Conservation (phyloP, 2,888 invertebrate genomes). For the Arge pagana region DNA sequence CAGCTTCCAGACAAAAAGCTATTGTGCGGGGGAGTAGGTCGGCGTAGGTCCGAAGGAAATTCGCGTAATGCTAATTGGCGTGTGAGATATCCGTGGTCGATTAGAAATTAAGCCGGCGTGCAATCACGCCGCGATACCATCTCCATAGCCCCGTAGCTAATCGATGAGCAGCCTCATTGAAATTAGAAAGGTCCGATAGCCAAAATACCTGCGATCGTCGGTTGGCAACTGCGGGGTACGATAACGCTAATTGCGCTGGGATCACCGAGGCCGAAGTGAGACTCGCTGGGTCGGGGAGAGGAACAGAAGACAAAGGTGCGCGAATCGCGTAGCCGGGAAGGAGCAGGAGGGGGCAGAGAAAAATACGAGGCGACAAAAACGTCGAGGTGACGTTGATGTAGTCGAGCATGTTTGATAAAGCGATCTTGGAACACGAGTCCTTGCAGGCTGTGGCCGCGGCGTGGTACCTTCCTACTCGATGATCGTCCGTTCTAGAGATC, state of each 20-base stretch:
- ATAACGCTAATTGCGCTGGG: too few relatives aligned
- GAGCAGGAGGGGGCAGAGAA: neutral
- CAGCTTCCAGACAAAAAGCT: too few relatives aligned
- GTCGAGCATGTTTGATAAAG: slow-evolving; percentile 33
- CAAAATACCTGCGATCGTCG: too few relatives aligned
- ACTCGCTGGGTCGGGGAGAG: too few relatives aligned
- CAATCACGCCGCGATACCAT: slow-evolving; percentile 5
- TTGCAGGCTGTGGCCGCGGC: neutral
- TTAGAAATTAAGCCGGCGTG: neutral
- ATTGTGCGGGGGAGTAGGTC: too few relatives aligned
- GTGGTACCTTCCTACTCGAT: slow-evolving; percentile 32
- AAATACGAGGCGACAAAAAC: neutral
- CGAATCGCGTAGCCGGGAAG: too few relatives aligned
- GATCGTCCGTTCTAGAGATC: slow-evolving; percentile 37
- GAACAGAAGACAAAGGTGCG: too few relatives aligned
- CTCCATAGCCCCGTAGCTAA: too few relatives aligned
- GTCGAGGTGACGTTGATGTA: slow-evolving; percentile 18
- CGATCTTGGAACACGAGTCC: slow-evolving; percentile 33
- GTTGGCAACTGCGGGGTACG: too few relatives aligned
- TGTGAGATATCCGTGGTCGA: slow-evolving; percentile 7
- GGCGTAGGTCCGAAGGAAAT: neutral
- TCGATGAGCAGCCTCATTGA: neutral
- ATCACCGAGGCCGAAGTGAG: too few relatives aligned
- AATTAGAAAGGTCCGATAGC: neutral
- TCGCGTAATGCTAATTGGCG: neutral